Base-by-base conservation (phyloP, 2,797 vertebrate genomes). In the Dendrocincla fuliginosa region DNA sequence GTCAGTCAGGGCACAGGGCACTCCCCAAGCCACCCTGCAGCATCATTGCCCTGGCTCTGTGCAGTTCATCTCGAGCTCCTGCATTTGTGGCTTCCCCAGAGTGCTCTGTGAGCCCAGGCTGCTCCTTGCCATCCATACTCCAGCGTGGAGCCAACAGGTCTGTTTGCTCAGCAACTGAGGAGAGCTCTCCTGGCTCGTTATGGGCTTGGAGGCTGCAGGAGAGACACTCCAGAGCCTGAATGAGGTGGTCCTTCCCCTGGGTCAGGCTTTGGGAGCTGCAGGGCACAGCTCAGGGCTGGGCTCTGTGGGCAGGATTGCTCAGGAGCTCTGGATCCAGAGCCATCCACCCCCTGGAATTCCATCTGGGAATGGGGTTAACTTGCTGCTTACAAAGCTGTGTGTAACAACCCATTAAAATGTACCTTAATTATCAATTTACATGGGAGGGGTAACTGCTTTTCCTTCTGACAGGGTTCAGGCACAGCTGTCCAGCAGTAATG, bases 361-460 rank as follows among this genome's bases (percentile, higher is more conserved):
- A 77, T 37, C 32, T 80, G 47, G 84, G 44, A 93, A 39, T 8
- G 2, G 32, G 57, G 60, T n/a, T 55, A 9, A 75, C 78, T 91
- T 91, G 56, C 46, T 84, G 76, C 68, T 70, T 63, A 13, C 80
- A 78, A 87, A 79, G 56, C 17, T 30, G 46, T 17, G 37, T 33
- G 8, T n/a, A n/a, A 47, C 16, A 20, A 41, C 5, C 35, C 47
- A 79, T 13, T 90, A 56, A 81, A 73, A 81, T 59, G 75, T 98
- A 99, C 99, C 99, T 99, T 99, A 94, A 99, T 97, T 59, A 95
- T 57, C 86, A 99, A 83, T 97, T 99, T 99, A 96, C 98, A 99
- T 39, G 98, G 98, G 10, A 97, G 71, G 63, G 95, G 68, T 12
- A 88, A 46, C 42, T 59, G 44, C 85, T 97, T 80, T 46, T 95